Evolutionary conservation across 2,113 vertebrate genomes (phyloP), one percentile per base, ranked within the genome.

Genomic region (Poecile atricapillus): DNA sequence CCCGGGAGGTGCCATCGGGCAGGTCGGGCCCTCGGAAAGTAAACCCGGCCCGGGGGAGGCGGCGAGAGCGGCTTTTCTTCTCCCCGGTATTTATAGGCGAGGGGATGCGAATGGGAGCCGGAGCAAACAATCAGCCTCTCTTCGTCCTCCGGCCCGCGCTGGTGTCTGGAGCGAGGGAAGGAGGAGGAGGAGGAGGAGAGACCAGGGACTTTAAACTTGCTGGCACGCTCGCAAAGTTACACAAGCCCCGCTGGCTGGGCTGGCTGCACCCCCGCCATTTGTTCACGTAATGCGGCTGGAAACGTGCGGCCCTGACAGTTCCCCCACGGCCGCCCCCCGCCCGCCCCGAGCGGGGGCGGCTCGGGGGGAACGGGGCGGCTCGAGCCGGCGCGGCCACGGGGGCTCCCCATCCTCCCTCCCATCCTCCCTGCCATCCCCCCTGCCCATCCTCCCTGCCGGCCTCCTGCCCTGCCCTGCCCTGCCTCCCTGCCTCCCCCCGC

Each of bases 161-260:
- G 87, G 96, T 90, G 97, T 97, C 95, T 97, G 97, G 87, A 94
- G 93, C 87, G 78, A 93, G 95, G 71, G 95, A 91, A 94, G 83
- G 71, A 93, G 97, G 91, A 95, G 55, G 91, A 95, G 55, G 55
- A 56, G 97, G 96, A 97, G 89, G 93, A 94, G 95, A 95, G 93
- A 92, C 63, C 92, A 93, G 96, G 97, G 97, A 96, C 97, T 98
- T 98, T 98, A 98, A 98, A 97, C 96, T 97, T 97, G 97, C 97
- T 98, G 98, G 97, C 98, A 96, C 89, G 53, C 96, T 97, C 96
- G 97, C 97, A 97, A 98, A 98, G 98, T 98, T 98, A 97, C 98
- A 98, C 97, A 98, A 98, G 97, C 97, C 68, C 95, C 91, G 94
- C 93, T 97, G 94, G 94, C 97, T 81, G 93, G 89, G 93, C 89